Percentiles rank a stretch among this genome's conserved stretches.
phyloP scores from a whole-genome alignment of 2,797 vertebrate genomes.

The Anguilla pacifica region DNA sequence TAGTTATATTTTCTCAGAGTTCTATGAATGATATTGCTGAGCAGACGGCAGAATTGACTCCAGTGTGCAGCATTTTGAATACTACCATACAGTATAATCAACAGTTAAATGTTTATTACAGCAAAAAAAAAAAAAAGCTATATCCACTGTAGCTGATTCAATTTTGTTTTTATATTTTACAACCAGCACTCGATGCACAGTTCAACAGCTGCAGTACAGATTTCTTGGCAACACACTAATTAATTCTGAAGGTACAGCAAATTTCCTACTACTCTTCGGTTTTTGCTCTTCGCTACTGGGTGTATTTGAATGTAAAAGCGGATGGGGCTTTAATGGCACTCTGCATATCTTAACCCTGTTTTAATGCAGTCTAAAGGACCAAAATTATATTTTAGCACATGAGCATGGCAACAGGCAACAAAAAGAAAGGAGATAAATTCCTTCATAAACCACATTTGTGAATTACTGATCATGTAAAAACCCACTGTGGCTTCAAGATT shows the following conservation, averaged over 20 bases:
- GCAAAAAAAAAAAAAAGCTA: not conserved
- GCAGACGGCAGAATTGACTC: not conserved
- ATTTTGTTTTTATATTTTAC: not conserved
- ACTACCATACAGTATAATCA: not conserved
- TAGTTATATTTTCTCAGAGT: not conserved
- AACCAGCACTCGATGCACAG: not conserved
- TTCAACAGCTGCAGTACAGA: not conserved
- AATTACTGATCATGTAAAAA: slow-evolving; percentile 50
- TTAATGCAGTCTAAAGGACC: slow-evolving; percentile 19
- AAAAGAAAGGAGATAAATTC: slow-evolving; percentile 37
- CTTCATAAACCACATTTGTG: slow-evolving; percentile 40
- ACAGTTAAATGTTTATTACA: not conserved
- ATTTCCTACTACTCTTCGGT: slow-evolving; percentile 7
- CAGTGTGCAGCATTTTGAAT: not conserved
- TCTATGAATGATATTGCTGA: not conserved
- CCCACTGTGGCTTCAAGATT: slow-evolving; percentile 39
- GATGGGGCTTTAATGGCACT: not conserved
- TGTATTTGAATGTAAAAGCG: not conserved
- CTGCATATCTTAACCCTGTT: slow-evolving; percentile 16
- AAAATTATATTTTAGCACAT: slow-evolving; percentile 38
- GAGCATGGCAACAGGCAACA: slow-evolving; percentile 28
- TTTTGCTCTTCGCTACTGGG: not conserved
- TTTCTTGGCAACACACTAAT: not conserved
- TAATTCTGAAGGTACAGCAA: slow-evolving; percentile 15
- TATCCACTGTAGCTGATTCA: not conserved